Percentiles rank a stretch among this genome's conserved stretches.
These are phyloP conservation scores for Ormia ochracea DNA, from an alignment of 2,888 invertebrate genomes.

Conservation along the genomic window DNA sequence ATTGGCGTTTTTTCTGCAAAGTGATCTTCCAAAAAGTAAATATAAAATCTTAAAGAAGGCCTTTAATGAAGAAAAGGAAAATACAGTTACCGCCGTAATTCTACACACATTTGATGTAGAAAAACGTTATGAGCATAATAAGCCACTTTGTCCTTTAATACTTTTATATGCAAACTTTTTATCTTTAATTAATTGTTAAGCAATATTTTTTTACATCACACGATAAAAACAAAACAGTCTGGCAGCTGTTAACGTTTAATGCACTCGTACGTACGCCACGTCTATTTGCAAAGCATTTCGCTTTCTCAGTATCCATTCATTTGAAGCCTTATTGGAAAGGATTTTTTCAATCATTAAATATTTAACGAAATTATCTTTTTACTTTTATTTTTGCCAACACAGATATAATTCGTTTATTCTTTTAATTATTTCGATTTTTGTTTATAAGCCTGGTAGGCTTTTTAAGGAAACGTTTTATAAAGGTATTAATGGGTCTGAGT, in stretches of 20 bases:
- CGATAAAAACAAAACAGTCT: not conserved
- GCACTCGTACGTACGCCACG: not conserved
- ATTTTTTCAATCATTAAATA: constrained; percentile 7
- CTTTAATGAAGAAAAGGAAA: not conserved
- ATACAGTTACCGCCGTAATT: not conserved
- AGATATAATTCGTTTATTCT: constrained; percentile 15
- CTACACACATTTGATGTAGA: not conserved
- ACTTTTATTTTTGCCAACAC: not conserved
- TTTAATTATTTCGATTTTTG: constrained; percentile 23
- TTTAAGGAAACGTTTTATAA: constrained; percentile 3
- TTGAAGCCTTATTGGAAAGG: constrained; percentile 10
- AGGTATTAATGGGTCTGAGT: constrained; percentile 12
- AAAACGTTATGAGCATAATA: not conserved
- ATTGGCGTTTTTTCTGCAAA: not conserved
- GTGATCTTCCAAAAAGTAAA: not conserved
- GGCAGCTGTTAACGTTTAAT: not conserved
- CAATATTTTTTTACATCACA: not conserved
- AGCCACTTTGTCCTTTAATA: too few relatives aligned
- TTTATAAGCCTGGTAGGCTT: not conserved
- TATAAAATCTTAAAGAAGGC: not conserved
- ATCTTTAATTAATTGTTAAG: not conserved
- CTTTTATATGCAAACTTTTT: not conserved
- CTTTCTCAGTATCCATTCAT: not conserved
- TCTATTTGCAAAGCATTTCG: not conserved
- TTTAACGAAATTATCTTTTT: not conserved